These are phyloP conservation scores for Macrotis lagotis DNA, from an alignment of 2,113 vertebrate species.

Conservation along the genomic window DNA sequence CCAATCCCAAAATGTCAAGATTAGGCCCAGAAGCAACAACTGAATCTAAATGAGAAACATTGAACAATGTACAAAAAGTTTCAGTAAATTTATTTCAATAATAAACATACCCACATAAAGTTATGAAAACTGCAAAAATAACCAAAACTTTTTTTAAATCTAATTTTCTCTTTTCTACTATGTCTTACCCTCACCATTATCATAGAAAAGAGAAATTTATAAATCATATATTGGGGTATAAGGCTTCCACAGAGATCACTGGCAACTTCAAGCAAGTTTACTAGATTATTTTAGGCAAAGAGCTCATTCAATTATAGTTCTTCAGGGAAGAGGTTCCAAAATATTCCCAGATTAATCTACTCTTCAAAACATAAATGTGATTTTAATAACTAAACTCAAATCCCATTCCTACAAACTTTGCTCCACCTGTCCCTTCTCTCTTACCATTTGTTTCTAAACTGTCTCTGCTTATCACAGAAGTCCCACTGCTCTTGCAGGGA, in stretches of 20 bases:
- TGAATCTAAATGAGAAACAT: conserved; percentile 80
- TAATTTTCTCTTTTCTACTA: not conserved
- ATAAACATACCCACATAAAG: not conserved
- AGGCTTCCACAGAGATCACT: not conserved
- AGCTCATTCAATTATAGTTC: not conserved
- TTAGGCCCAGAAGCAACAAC: conserved; percentile 80
- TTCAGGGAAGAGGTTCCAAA: not conserved
- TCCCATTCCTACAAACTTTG: not conserved
- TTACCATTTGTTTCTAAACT: conserved; percentile 89
- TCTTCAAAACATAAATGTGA: not conserved
- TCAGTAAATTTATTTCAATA: conserved; percentile 10
- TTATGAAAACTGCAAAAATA: conserved; percentile 5
- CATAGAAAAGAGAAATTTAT: not conserved
- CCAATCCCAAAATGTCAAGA: conserved; percentile 83
- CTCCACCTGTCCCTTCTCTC: conserved; percentile 35
- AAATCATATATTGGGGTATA: not conserved
- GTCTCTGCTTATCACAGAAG: conserved; percentile 82
- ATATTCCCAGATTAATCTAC: not conserved
- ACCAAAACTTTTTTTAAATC: not conserved
- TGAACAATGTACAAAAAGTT: not conserved
- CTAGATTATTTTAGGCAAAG: not conserved
- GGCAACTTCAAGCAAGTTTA: conserved; percentile 21
- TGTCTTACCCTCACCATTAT: not conserved
- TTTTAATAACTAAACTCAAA: not conserved
- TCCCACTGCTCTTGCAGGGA: conserved; percentile 71